Evolutionary conservation across 2,113 vertebrate species (phyloP).

Genomic region (Misgurnus anguillicaudatus): DNA sequence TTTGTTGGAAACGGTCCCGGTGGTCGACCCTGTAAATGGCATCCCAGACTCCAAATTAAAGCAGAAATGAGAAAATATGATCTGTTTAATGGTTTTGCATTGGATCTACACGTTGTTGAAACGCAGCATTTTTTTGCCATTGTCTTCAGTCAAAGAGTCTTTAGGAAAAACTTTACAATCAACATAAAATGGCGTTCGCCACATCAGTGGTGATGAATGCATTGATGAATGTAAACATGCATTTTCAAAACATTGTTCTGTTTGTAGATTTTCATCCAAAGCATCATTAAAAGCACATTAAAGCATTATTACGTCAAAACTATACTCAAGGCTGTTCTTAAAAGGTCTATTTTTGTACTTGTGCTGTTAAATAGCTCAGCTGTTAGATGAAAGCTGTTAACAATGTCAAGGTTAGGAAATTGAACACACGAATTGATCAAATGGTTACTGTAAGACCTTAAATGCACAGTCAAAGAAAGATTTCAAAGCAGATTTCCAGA

Average conservation of each 20-base stretch:
- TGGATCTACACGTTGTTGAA: slow-evolving; percentile 33
- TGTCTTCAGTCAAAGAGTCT: neutral
- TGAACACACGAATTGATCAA: no score
- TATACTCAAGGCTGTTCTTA: no score
- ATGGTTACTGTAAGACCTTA: no score
- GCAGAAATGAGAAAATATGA: slow-evolving; percentile 28
- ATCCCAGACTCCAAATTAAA: neutral
- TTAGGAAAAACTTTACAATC: neutral
- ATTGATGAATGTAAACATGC: no score
- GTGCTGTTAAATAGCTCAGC: neutral
- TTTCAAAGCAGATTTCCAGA: neutral
- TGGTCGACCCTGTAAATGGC: slow-evolving; percentile 16
- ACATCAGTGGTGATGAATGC: neutral
- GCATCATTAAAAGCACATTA: neutral
- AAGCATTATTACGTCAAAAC: neutral
- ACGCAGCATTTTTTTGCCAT: neutral
- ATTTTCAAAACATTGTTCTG: slow-evolving; percentile 1
- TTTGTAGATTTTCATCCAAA: neutral
- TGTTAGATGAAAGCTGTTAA: no score
- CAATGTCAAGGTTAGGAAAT: no score
- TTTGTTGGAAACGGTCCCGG: slow-evolving; percentile 66
- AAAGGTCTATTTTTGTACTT: neutral
- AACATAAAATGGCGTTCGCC: neutral
- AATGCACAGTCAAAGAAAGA: neutral
- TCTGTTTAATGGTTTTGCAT: slow-evolving; percentile 59